A percentile compares a stretch with the other conserved stretches of the same genome.
Evolutionary conservation across 2,113 vertebrate genomes (phyloP).

Genomic region (Ageneiosus marmoratus): DNA sequence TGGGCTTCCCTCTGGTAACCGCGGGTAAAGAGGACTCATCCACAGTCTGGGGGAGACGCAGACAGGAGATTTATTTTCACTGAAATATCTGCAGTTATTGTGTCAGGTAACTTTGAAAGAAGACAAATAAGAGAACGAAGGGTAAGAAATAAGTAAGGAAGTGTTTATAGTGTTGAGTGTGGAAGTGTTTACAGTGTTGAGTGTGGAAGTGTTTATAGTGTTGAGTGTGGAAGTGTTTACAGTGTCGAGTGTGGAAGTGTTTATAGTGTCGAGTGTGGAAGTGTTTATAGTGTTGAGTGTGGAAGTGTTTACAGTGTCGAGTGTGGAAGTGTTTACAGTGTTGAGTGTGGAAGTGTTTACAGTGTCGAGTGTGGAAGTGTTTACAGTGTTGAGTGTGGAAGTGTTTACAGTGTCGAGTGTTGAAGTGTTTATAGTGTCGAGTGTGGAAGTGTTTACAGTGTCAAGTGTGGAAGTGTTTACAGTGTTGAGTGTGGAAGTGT

Average conservation of each 20-base stretch:
- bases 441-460: too few relatives aligned
- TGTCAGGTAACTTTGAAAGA: background rate
- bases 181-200: background rate
- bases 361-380: too few relatives aligned
- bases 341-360: too few relatives aligned
- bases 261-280: too few relatives aligned
- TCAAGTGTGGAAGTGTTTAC: background rate
- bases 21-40: constrained; percentile 92
- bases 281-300: too few relatives aligned
- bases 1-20: constrained; percentile 72
- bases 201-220: too few relatives aligned
- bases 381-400: background rate
- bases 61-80: background rate
- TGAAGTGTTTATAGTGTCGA: background rate
- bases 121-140: too few relatives aligned
- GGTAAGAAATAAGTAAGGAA: background rate
- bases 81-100: background rate
- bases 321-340: background rate
- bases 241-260: too few relatives aligned
- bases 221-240: too few relatives aligned
- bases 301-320: too few relatives aligned
- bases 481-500: background rate
- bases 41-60: constrained; percentile 80
- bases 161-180: background rate
- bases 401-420: too few relatives aligned